phyloP scores from a whole-genome alignment of 1,140 invertebrate genomes.

The Diorhabda elongata region DNA sequence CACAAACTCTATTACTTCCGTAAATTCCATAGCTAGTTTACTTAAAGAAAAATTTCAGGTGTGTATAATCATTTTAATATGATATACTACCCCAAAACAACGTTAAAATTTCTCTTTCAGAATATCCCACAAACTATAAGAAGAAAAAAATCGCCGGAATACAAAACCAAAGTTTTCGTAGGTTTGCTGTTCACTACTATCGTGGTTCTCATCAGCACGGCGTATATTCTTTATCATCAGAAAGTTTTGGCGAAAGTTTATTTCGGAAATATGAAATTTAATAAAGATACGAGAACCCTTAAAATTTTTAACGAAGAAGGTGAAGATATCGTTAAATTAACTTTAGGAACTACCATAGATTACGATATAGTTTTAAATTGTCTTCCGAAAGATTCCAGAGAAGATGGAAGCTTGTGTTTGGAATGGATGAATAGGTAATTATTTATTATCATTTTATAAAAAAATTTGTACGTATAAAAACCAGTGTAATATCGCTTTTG shows the following conservation, averaged over 20 bases:
- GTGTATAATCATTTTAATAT: conserved; percentile 22
- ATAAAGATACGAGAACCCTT: conserved; percentile 70
- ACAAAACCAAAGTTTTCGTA: conserved; percentile 76
- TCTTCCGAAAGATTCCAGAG: conserved; percentile 56
- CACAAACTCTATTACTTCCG: conserved; percentile 72
- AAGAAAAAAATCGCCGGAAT: conserved; percentile 60
- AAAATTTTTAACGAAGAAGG: conserved; percentile 68
- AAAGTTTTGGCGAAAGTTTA: conserved; percentile 76
- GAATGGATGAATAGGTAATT: conserved; percentile 66
- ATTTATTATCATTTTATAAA: background rate
- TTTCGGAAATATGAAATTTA: conserved; percentile 80
- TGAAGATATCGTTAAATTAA: conserved; percentile 66
- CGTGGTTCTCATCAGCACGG: conserved; percentile 74
- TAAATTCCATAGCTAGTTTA: conserved; percentile 77
- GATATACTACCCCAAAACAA: background rate
- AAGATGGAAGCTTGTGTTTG: conserved; percentile 63
- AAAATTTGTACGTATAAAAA: no score
- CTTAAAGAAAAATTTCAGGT: conserved; percentile 78
- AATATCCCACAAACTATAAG: conserved; percentile 52
- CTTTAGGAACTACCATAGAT: conserved; percentile 58
- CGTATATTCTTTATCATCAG: conserved; percentile 77
- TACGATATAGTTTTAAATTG: conserved; percentile 67
- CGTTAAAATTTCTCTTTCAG: conserved; percentile 34
- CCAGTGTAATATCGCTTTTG: no score
- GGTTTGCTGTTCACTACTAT: conserved; percentile 74